Base-by-base conservation (phyloP, 2,888 invertebrate genomes). In the Capitulum mitella region DNA sequence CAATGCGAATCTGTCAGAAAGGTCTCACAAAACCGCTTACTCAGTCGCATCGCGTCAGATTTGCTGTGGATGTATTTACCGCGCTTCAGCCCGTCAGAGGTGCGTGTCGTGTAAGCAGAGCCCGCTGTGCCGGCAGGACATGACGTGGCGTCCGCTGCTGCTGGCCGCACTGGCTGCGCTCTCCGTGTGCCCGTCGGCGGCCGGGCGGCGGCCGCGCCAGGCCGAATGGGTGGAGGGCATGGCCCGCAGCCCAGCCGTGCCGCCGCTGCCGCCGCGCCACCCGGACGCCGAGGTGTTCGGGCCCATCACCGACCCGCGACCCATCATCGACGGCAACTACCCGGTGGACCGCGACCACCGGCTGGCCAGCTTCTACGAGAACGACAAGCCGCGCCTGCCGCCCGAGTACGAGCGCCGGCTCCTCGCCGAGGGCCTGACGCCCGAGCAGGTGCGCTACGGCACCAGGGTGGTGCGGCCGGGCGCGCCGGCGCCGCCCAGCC, bases 381-480 rank as follows among this genome's bases (percentile, higher is more conserved):
- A 64, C 34, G 64, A 64, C 64, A 64, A 64, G 64, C 64, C 64
- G 64, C 64, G 34, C 26, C 64, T 64, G 32, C 64, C 64, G 34
- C 16, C 10, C 1, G 34, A 32, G 34, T 64, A 64, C 64, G 64
- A 29, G 14, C 32, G 34, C 34, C 10, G 34, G 29, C 64, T 64
- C 34, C 26, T 3, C 3, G 29, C 1, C 12, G 29, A 32, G 19
- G 64, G 64, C 6, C 64, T 64, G 34, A 34, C 34, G 32, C 34
- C 64, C 16, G 64, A 64, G 19, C 64, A 64, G 64, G 8, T 22
- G 8, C 29, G 29, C 16, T 29, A 64, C 64, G 64, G 64, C 16
- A 29, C 64, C 64, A 10, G 64, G 14, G 19, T 2, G 34, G 64
- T 8, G 34, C 34, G 64, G 3, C 6, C n/a, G 6, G 58, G 29